Evolutionary conservation across 2,888 invertebrate genomes (phyloP).

Genomic region (Drosophila pseudotakahashii): DNA sequence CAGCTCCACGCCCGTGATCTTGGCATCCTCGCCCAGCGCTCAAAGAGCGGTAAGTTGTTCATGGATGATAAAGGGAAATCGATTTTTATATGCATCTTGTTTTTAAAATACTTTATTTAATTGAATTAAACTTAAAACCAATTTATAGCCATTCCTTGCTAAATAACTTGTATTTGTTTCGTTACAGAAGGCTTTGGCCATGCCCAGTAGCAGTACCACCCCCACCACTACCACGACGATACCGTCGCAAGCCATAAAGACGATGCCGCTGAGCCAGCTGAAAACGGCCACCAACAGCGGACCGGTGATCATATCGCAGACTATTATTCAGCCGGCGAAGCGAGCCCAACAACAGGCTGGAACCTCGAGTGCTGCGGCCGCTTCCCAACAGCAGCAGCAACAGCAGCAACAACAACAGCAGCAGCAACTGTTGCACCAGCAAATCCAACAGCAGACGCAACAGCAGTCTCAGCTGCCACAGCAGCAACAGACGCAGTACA

Average conservation of each 20-base stretch:
- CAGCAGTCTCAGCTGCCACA: conserved; percentile 65
- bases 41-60: conserved; percentile 69
- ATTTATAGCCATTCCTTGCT: too few relatives aligned
- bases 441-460: conserved; percentile 50
- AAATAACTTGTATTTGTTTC: neutral
- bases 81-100: too few relatives aligned
- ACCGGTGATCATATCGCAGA: conserved; percentile 84
- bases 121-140: too few relatives aligned
- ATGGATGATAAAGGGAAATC: too few relatives aligned
- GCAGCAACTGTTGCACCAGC: conserved; percentile 41
- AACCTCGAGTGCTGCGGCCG: conserved; percentile 33
- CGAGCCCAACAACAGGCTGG: conserved; percentile 70
- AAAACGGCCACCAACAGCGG: conserved; percentile 82
- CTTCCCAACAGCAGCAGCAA: conserved; percentile 54
- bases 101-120: too few relatives aligned
- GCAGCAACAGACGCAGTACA: conserved; percentile 76
- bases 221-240: conserved; percentile 71
- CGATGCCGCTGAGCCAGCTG: conserved; percentile 81
- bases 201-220: conserved; percentile 62
- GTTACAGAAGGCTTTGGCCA: conserved; percentile 70
- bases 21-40: conserved; percentile 75
- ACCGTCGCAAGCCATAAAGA: conserved; percentile 81
- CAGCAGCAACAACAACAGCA: conserved; percentile 50
- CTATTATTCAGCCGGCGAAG: conserved; percentile 84
- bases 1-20: conserved; percentile 82